These are phyloP conservation scores for Lanistes nyassanus DNA, from an alignment of 1,140 invertebrate genomes.

Conservation along the genomic window DNA sequence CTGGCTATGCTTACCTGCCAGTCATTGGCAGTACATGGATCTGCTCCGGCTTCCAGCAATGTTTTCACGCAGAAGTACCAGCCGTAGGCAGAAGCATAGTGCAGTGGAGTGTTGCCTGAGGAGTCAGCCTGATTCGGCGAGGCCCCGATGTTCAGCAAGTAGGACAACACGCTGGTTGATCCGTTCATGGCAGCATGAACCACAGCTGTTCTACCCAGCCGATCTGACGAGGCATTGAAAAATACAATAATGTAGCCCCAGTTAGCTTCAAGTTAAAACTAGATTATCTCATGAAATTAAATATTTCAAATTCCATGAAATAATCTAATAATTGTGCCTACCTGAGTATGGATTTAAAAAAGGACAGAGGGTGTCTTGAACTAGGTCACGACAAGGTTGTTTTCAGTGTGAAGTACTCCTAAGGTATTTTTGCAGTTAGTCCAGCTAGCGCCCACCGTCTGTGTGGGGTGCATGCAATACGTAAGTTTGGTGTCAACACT, in stretches of 20 bases:
- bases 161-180: conserved; percentile 71
- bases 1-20: conserved; percentile 66
- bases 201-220: conserved; percentile 68
- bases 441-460: not conserved
- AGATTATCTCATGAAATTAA: no score
- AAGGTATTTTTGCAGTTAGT: no score
- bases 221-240: conserved; percentile 57
- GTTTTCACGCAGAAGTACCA: conserved; percentile 70
- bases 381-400: no score
- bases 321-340: no score
- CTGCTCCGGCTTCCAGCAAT: conserved; percentile 68
- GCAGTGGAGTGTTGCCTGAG: conserved; percentile 80
- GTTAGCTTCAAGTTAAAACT: no score
- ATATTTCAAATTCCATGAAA: no score
- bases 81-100: conserved; percentile 80
- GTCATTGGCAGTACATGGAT: conserved; percentile 66
- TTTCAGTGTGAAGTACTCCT: no score
- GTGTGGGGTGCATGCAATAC: no score
- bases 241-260: no score
- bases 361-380: no score
- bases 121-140: conserved; percentile 76
- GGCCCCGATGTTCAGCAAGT: conserved; percentile 71
- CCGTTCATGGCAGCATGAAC: conserved; percentile 72
- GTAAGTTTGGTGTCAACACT: no score
- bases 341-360: no score